Percentiles rank a stretch among this genome's conserved stretches.
phyloP scores from a whole-genome alignment of 2,888 invertebrate species.

The Oscheius sp. region DNA sequence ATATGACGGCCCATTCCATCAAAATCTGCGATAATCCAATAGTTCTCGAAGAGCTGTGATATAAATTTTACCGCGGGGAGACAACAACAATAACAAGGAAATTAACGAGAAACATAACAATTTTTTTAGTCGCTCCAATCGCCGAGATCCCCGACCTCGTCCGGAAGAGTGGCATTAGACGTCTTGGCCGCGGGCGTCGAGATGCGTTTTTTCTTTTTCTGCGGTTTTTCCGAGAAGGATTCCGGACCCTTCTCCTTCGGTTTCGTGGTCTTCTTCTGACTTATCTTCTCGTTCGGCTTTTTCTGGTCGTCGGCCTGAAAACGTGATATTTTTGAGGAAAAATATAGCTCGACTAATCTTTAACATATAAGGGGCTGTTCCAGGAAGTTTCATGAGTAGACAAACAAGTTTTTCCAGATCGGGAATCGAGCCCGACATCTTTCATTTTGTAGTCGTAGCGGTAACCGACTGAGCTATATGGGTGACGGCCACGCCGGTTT shows the following conservation, averaged over 20 bases:
- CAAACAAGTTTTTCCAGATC: too few species aligned
- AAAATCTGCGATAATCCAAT: slow-evolving; percentile 17
- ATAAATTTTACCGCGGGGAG: not conserved
- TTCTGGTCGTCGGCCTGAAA: not conserved
- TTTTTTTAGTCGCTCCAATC: slow-evolving; percentile 43
- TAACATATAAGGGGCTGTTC: too few species aligned
- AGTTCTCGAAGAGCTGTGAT: slow-evolving; percentile 3
- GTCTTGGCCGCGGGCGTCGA: slow-evolving; percentile 48
- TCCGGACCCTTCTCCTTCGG: slow-evolving; percentile 26
- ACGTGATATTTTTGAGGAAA: not conserved
- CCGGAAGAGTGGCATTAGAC: slow-evolving; percentile 52
- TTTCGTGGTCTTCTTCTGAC: slow-evolving; percentile 38
- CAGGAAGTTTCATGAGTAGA: too few species aligned
- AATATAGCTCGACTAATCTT: not conserved
- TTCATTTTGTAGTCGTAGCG: too few species aligned
- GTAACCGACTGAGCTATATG: too few species aligned
- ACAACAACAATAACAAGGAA: not conserved
- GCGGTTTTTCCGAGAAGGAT: slow-evolving; percentile 33
- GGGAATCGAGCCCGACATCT: too few species aligned
- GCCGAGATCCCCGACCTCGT: slow-evolving; percentile 50
- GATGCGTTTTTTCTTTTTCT: slow-evolving; percentile 48
- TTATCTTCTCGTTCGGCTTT: not conserved
- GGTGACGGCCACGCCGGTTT: too few species aligned
- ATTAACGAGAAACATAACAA: slow-evolving; percentile 19
- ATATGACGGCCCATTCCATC: slow-evolving; percentile 21